Base-by-base conservation (phyloP, 2,888 invertebrate genomes). In the Smittia sp. region DNA sequence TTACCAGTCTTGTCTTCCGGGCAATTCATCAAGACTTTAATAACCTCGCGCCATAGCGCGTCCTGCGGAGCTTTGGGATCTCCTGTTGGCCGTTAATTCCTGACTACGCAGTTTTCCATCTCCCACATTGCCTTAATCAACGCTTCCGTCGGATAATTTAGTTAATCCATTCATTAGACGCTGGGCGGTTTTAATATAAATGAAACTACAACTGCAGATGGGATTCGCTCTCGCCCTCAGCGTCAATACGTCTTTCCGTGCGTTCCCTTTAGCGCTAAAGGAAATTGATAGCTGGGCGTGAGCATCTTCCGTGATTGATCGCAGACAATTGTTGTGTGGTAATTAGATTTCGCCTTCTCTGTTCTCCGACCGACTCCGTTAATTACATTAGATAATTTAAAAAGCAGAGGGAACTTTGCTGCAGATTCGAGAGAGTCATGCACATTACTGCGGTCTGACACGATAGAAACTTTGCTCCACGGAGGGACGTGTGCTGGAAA, bases 1-100 rank as follows among this genome's bases (percentile, higher is more conserved):
- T n/a, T 58, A 62, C 62, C 72, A 72, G 72, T 72, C 41, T 72
- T 62, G 9, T 13, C 62, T 69, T 54, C 69, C 32, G 11, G 25
- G 32, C 22, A 9, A 69, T 54, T 69, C 69, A 69, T 69, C 54
- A 69, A 67, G 22, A 41, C 3, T 25, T n/a, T 22, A 18, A 15
- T 65, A 27, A 13, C 15, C 7, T n/a, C n/a, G 15, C n/a, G 13
- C 25, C 32, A 27, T 15, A 65, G n/a, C n/a, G 6, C n/a, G 11
- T 46, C 46, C 46, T n/a, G 46, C n/a, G 6, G 46, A 15, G 46
- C n/a, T 11, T 46, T 15, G 2, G 38, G 38, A 46, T n/a, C 2
- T 2, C 46, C 3, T 46, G 46, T 46, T 46, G 46, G 2, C 11
- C 3, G 11, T 46, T 46, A 46, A 46, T 13, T 46, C 46, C 46